Evolutionary conservation across 2,797 vertebrate species (phyloP), one percentile per base, ranked within the genome.

Genomic region (Triplophysa bombifrons): DNA sequence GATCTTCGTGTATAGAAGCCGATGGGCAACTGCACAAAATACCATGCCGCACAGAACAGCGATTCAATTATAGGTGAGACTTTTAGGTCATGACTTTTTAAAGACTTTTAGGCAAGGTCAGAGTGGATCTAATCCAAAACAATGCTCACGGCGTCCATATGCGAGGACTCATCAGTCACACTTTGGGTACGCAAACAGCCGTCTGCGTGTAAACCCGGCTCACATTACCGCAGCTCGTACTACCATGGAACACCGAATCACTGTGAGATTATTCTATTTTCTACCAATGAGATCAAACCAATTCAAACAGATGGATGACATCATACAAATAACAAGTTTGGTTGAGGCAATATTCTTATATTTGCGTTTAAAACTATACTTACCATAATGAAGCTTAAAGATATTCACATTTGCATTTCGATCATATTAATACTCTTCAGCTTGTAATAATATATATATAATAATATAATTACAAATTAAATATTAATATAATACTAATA

Each of bases 131-230:
- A 76, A 84, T 76, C 67, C n/a, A 17, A 66, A 68, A 67, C 72
- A 72, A 76, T 65, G 68, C 53, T 81, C 65, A 70, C 16, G n/a
- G n/a, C 6, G 34, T 70, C 34, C 81, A 74, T 44, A 61, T 72
- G 61, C 19, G 72, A 70, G 27, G 27, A 78, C 2, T 48, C 58
- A 69, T 78, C 75, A 78, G 58, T 64, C 67, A 10, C 67, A 74
- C 74, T 72, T 44, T 53, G 53, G 48, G 53, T 63, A 38, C 20
- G n/a, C 48, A 64, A 64, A 74, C 72, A 22, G 55, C 41, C 44
- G 19, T 44, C 63, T 46, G 56, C 53, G 50, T 3, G 22, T 65
- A 65, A 76, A 22, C 38, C 3, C 20, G 12, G 63, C 69, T 46
- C 46, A 38, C 50, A 58, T 72, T 71, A 46, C 63, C 22, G 8